phyloP scores from a whole-genome alignment of 2,113 vertebrate genomes.

The Ochotona princeps region DNA sequence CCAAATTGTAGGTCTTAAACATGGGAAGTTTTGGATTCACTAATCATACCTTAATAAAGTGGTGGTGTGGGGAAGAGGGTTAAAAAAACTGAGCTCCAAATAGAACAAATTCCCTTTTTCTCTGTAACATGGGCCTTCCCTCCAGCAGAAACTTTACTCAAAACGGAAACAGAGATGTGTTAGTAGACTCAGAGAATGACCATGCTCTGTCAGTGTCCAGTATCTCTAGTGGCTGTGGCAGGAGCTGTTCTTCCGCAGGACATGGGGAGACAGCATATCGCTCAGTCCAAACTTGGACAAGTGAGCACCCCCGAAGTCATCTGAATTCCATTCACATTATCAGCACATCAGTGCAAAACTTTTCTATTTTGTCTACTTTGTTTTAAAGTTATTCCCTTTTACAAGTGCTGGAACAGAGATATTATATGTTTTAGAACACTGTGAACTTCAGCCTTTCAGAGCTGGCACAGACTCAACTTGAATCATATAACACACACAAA shows the following conservation, averaged over 20 bases:
- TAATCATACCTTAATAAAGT: background rate
- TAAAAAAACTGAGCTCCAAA: background rate
- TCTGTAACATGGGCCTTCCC: background rate
- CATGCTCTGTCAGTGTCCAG: background rate
- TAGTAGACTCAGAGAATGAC: background rate
- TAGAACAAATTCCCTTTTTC: background rate
- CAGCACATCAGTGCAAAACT: background rate
- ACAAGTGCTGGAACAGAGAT: background rate
- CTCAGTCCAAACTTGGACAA: background rate
- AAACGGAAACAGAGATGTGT: background rate
- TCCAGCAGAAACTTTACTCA: background rate
- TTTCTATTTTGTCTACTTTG: background rate
- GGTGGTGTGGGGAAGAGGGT: background rate
- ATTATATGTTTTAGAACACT: background rate
- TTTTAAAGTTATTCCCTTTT: slow-evolving; percentile 23
- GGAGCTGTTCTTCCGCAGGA: background rate
- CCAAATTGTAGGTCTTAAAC: background rate
- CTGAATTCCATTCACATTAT: background rate
- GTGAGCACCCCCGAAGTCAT: background rate
- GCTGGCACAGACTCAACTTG: too few relatives aligned
- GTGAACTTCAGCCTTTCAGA: too few relatives aligned
- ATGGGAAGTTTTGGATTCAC: background rate
- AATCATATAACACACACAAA: too few relatives aligned
- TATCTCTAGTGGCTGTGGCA: background rate
- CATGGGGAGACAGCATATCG: background rate